Evolutionary conservation across 2,888 invertebrate species (phyloP), one percentile per base, ranked within the genome.

Genomic region (Hipparchia sbordonii): DNA sequence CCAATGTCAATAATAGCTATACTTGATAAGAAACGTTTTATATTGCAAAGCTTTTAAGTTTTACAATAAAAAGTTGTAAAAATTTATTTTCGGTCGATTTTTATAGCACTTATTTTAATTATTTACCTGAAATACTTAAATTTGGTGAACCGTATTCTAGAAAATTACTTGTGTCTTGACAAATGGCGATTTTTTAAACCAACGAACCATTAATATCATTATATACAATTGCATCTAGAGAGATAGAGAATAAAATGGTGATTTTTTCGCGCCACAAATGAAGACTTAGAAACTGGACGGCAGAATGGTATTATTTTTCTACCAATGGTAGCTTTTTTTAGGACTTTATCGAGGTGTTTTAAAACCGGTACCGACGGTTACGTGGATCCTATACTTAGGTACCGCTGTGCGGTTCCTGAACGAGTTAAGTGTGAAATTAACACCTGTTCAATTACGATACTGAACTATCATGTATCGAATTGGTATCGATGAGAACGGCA

Each of bases 391-490:
- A 76, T 76, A 70, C 69, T 76, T 76, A 76, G 69, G 68, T 74
- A 74, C 76, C 72, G 76, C 72, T 76, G 71, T 69, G 74, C 65
- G 72, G 63, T 73, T 73, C 69, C 68, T 65, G 74, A 78, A 77
- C 77, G 71, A 72, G 77, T 77, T 77, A 76, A 79, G 80, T 82
- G 81, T 81, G 81, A 81, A 81, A 82, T 82, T 80, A 82, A 80
- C 79, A 80, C 79, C 79, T 79, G 78, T 78, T 77, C 76, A 75
- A 78, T 80, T 79, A 79, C 79, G 74, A 81, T 77, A 77, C 78
- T 76, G 76, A 74, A 78, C 77, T 74, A 74, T 74, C 71, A 76
- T 76, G 72, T 79, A 79, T 79, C 78, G 76, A 77, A 76, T 76
- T 75, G 75, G 78, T 79, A 78, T 78, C 77, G 77, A 78, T 78